phyloP scores from a whole-genome alignment of 2,113 vertebrate species.

The Syrmaticus mikado region DNA sequence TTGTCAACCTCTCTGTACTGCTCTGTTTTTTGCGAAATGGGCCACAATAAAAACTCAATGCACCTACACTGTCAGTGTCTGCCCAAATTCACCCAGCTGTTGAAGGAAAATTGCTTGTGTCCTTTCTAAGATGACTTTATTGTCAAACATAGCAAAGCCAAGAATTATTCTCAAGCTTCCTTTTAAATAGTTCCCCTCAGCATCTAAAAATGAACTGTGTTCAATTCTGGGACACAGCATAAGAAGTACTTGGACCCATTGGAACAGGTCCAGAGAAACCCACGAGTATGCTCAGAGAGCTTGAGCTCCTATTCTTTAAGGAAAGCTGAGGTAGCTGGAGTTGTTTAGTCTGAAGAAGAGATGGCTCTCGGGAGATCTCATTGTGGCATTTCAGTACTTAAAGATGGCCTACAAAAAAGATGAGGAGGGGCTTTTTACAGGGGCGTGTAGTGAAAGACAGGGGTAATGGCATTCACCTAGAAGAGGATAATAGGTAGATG shows the following conservation, averaged over 20 bases:
- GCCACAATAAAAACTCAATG: not conserved
- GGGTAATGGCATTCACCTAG: not conserved
- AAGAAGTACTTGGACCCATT: not conserved
- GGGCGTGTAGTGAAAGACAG: not conserved
- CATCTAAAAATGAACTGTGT: not conserved
- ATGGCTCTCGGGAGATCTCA: not conserved
- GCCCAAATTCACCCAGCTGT: not conserved
- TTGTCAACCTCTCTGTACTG: not conserved
- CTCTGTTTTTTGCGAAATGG: not conserved
- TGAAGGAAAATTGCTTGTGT: not conserved
- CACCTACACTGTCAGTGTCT: not conserved
- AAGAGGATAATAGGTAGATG: not conserved
- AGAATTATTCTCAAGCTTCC: not conserved
- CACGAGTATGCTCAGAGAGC: not conserved
- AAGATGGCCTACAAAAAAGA: not conserved
- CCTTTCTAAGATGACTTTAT: not conserved
- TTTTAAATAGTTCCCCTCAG: fast-evolving
- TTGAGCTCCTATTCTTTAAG: not conserved
- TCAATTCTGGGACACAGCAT: not conserved
- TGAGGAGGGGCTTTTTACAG: not conserved
- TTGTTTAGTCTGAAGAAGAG: not conserved
- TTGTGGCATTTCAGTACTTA: not conserved
- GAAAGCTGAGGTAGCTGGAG: not conserved
- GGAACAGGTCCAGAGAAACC: not conserved
- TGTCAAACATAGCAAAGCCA: not conserved